Base-by-base conservation (phyloP, 2,797 vertebrate genomes). In the Odontamblyopus rebecca region DNA sequence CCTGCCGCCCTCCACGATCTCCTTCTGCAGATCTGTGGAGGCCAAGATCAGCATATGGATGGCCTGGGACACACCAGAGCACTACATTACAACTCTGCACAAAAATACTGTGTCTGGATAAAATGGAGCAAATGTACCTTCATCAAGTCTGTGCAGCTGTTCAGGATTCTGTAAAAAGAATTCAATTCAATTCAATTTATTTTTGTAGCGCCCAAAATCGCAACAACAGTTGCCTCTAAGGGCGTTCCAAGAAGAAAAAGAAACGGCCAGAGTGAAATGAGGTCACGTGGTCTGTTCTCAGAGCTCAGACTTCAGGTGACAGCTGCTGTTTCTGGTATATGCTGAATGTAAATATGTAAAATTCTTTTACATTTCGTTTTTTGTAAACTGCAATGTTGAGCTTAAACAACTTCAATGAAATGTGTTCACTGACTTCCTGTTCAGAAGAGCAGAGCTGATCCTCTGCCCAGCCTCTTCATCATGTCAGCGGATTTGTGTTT, bases 91-190 rank as follows among this genome's bases (percentile, higher is more conserved):
- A n/a, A 56, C 61, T 64, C 6, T 27, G 16, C 19, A 48, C 12
- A 0, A 5, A 1, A 9, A 50, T 2, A 1, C 7, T 64, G 15
- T 66, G 44, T 29, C 18, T 4, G 12, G 12, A 27, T 27, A n/a
- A 30, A 73, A 35, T 0, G 12, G 13, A 66, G 44, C 2, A 19
- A 70, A 79, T 67, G 90, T 89, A 98, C 98, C 96, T 98, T 97
- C 98, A 99, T 99, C 9, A 99, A 91, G 75, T 95, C 96, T 0
- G 97, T 99, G 90, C 98, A 99, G 81, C 95, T 97, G 82, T 93
- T 90, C 57, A 99, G 93, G 87, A 99, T 99, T 89, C 98, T 99
- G 84, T 5, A 72, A 85, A 18, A 30, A 66, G 0, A 18, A 23
- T 23, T 23, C 23, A 23, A 23, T 23, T 23, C 23, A 23, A 23